Evolutionary conservation across 2,113 vertebrate species (phyloP).

Genomic region (Steatornis caripensis): DNA sequence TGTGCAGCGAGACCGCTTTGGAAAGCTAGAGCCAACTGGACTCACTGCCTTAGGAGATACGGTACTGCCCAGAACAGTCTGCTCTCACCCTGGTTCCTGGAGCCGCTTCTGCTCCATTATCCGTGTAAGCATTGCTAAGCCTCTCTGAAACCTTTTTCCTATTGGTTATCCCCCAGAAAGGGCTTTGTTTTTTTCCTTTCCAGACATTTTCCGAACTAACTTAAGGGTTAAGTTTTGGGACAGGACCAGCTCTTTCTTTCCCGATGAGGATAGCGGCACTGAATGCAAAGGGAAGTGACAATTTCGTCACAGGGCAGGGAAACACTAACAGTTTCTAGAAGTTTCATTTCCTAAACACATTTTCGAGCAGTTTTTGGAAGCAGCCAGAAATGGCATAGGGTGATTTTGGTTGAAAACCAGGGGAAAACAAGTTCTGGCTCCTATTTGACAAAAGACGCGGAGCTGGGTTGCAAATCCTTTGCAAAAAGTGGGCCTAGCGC

Average conservation of each 20-base stretch:
- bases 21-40: rapidly evolving
- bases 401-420: neutral
- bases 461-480: neutral
- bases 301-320: neutral
- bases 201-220: neutral
- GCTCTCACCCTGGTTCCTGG: neutral
- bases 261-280: neutral
- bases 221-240: neutral
- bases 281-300: neutral
- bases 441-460: rapidly evolving
- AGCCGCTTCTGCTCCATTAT: neutral
- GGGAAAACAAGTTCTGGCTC: neutral
- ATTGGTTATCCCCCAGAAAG: neutral
- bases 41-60: neutral
- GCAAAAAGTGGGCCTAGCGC: neutral
- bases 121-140: neutral
- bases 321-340: neutral
- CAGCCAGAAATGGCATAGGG: neutral
- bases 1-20: neutral
- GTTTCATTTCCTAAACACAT: neutral
- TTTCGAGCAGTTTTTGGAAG: neutral
- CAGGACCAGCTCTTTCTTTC: neutral
- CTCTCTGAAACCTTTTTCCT: neutral
- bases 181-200: neutral
- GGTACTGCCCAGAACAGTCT: neutral